These are phyloP conservation scores for Sphinx pinastri DNA, from an alignment of 2,888 invertebrate species.

Conservation along the genomic window DNA sequence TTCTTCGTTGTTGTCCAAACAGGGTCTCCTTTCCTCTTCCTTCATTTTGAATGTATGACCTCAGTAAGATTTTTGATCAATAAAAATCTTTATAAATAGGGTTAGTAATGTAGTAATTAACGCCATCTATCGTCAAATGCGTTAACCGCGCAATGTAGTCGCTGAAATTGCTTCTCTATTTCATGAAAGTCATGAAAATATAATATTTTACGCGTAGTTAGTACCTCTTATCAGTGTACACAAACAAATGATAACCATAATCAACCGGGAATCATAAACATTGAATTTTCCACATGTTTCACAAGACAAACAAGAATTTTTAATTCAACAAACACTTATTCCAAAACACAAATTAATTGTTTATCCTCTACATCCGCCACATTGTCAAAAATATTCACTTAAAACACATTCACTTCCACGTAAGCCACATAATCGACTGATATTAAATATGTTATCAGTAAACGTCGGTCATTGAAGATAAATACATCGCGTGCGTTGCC, in stretches of 20 bases:
- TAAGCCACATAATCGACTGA: background rate
- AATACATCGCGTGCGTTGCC: conserved; percentile 44
- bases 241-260: background rate
- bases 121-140: background rate
- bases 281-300: background rate
- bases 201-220: background rate
- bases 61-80: background rate
- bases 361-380: background rate
- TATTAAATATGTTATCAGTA: conserved; percentile 47
- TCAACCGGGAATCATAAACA: background rate
- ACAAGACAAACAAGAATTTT: background rate
- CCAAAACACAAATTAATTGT: background rate
- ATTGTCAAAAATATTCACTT: background rate
- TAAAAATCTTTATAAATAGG: background rate
- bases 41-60: conserved; percentile 51
- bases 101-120: background rate
- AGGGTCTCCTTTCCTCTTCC: conserved; percentile 57
- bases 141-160: background rate
- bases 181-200: background rate
- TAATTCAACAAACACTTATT: background rate
- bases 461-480: conserved; percentile 51
- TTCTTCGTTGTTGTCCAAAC: conserved; percentile 36
- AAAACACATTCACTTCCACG: background rate
- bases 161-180: background rate
- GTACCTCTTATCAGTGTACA: background rate